Evolutionary conservation across 2,113 vertebrate species (phyloP).

Genomic region (Ptilonorhynchus violaceus): DNA sequence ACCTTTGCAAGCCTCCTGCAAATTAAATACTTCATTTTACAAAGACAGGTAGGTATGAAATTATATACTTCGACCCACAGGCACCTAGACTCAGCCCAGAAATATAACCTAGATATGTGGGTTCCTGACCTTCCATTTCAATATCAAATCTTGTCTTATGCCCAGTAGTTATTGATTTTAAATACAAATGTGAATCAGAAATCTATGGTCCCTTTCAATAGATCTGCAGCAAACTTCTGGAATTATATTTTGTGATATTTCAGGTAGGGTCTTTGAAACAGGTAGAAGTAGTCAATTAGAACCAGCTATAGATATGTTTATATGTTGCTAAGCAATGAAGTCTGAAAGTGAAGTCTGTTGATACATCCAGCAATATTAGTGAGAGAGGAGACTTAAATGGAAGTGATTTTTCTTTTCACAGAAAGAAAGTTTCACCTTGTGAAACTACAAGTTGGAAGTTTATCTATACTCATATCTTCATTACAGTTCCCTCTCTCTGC

Average conservation of each 20-base stretch:
- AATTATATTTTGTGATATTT: background rate
- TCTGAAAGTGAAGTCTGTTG: background rate
- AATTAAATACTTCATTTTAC: background rate
- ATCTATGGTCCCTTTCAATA: background rate
- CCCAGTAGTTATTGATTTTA: background rate
- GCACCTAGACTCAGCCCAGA: background rate
- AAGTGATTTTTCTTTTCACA: background rate
- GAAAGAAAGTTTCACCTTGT: background rate
- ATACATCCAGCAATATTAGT: background rate
- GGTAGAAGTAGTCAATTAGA: background rate
- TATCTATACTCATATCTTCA: background rate
- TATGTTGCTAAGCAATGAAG: background rate
- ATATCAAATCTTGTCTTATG: background rate
- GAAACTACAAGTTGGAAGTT: background rate
- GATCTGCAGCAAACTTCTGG: background rate
- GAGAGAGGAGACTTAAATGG: background rate
- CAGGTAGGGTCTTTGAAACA: background rate
- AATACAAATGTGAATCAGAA: background rate
- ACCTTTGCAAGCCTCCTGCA: background rate
- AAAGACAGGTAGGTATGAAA: background rate
- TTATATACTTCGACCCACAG: background rate
- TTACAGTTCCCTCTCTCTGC: background rate
- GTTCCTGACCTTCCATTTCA: background rate
- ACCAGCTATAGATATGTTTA: background rate
- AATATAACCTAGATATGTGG: background rate